Conservation (phyloP, 92 coral and sea anemone species). For the Epizoanthus stellaris region DNA sequence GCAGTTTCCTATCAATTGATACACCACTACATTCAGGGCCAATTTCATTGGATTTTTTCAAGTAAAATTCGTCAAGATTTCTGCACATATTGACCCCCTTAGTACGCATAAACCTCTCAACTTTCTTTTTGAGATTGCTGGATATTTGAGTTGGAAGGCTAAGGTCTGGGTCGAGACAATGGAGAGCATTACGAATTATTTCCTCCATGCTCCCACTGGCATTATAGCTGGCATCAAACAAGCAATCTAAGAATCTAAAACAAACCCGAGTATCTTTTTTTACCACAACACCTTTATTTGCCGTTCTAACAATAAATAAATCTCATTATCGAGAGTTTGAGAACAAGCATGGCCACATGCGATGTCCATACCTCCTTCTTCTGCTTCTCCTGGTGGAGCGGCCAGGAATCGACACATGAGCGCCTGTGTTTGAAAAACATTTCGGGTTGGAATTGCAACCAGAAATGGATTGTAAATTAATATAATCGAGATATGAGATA, state of each 20-base stretch:
- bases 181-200: conserved; percentile 29
- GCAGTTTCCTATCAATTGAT: not conserved
- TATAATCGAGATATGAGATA: not conserved
- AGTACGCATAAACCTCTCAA: conserved; percentile 7
- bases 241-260: conserved; percentile 18
- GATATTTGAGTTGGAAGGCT: conserved; percentile 40
- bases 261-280: conserved; percentile 32
- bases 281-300: conserved; percentile 20
- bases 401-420: not conserved
- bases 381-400: not conserved
- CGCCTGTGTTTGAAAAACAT: conserved; percentile 16
- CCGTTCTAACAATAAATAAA: conserved; percentile 32
- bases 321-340: conserved; percentile 15
- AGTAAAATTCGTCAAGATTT: conserved; percentile 17
- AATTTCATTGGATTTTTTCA: not conserved
- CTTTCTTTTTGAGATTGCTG: conserved; percentile 35
- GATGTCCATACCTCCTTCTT: conserved; percentile 7
- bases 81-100: conserved; percentile 6
- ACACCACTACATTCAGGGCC: conserved; percentile 18
- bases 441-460: not conserved
- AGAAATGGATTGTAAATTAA: not conserved
- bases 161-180: conserved; percentile 26
- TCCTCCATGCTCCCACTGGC: conserved; percentile 20
- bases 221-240: conserved; percentile 15
- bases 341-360: conserved; percentile 33